These are phyloP conservation scores for Allolobophora icterica DNA, from an alignment of 2,888 invertebrate genomes.

Conservation along the genomic window DNA sequence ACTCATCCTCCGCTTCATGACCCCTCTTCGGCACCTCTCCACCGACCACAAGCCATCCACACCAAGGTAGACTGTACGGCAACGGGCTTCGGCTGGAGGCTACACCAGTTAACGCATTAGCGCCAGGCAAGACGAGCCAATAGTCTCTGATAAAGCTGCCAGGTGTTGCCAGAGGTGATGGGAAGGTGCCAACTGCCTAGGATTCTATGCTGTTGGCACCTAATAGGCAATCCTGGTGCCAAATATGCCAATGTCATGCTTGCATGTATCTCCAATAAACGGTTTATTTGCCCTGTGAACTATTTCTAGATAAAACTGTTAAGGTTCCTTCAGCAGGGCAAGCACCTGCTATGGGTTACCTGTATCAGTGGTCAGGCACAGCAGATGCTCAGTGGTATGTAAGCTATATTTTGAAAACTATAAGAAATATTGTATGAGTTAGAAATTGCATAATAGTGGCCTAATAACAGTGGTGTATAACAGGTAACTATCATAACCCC, in stretches of 20 bases:
- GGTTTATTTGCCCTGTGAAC: not conserved
- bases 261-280: not conserved
- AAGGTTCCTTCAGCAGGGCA: not conserved
- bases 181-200: not conserved
- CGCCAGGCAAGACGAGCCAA: not conserved
- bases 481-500: too few species aligned
- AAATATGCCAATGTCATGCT: not conserved
- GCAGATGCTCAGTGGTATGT: too few species aligned
- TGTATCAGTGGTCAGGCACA: too few species aligned
- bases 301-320: not conserved
- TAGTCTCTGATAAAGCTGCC: not conserved
- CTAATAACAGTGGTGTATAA: too few species aligned
- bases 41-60: not conserved
- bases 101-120: not conserved
- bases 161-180: not conserved
- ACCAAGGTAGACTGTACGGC: not conserved
- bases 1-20: not conserved
- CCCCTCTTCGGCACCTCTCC: not conserved
- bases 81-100: too few species aligned
- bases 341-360: not conserved
- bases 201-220: not conserved
- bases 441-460: too few species aligned
- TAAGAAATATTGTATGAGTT: too few species aligned
- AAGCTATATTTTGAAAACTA: too few species aligned
- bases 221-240: not conserved